Evolutionary conservation across 2,888 invertebrate species (phyloP).

Genomic region (Dyspetes luteomarginatus): DNA sequence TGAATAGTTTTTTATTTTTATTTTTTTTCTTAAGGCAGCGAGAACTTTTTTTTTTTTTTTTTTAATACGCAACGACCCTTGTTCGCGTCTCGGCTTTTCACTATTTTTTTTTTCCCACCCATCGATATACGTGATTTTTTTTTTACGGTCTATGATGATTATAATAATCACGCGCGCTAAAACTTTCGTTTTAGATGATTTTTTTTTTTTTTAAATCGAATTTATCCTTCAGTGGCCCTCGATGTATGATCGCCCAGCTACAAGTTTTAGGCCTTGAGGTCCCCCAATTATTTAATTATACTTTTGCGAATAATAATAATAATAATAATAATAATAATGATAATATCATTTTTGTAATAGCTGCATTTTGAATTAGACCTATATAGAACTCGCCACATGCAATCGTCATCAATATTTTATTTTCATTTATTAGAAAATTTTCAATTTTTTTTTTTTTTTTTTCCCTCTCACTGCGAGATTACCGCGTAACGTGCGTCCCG

Average conservation of each 20-base stretch:
- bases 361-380: constrained; percentile 49
- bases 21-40: constrained; percentile 72
- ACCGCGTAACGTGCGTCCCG: constrained; percentile 15
- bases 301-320: constrained; percentile 37
- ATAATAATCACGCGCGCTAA: too few relatives aligned
- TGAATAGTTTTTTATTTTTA: constrained; percentile 29
- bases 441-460: not conserved
- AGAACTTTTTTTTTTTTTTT: constrained; percentile 60
- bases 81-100: constrained; percentile 38
- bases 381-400: constrained; percentile 27
- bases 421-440: not conserved
- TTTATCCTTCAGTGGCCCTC: constrained; percentile 9
- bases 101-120: too few relatives aligned
- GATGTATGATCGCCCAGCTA: constrained; percentile 29
- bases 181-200: not conserved
- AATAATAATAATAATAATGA: not conserved
- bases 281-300: constrained; percentile 32
- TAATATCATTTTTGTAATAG: not conserved
- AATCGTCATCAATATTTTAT: not conserved
- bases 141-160: too few relatives aligned
- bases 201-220: constrained; percentile 5
- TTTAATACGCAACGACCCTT: constrained; percentile 21
- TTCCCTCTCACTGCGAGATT: not conserved
- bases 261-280: constrained; percentile 47
- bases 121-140: too few relatives aligned